Percentiles rank a stretch among this genome's conserved stretches.
Evolutionary conservation across 92 coral and sea anemone genomes (phyloP).

Genomic region (Montipora capitata): DNA sequence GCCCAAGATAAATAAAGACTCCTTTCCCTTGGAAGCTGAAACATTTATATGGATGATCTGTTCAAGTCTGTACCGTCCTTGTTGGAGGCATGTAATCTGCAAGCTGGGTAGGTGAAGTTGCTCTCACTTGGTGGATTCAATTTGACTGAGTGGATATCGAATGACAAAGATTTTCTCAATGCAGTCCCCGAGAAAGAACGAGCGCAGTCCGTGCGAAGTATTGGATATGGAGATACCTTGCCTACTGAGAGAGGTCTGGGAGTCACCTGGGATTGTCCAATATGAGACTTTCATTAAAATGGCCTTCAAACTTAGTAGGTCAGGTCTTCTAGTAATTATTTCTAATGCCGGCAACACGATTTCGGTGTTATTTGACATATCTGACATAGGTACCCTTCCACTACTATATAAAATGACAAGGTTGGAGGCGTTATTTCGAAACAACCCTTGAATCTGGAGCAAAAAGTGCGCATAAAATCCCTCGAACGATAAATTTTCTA

Average conservation of each 20-base stretch:
- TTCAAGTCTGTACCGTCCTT: conserved; percentile 13
- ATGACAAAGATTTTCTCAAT: conserved; percentile 23
- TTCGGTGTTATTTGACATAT: too few relatives aligned
- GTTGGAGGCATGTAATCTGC: conserved; percentile 15
- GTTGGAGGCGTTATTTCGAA: too few relatives aligned
- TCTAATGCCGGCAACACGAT: too few relatives aligned
- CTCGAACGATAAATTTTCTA: too few relatives aligned
- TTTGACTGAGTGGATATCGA: conserved; percentile 57
- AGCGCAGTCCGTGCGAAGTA: conserved; percentile 32
- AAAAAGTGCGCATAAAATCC: too few relatives aligned
- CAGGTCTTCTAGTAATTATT: too few relatives aligned
- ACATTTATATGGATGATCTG: conserved; percentile 56
- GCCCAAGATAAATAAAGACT: conserved; percentile 3
- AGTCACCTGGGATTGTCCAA: conserved; percentile 36
- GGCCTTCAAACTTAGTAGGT: too few relatives aligned
- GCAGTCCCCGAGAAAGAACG: conserved; percentile 39
- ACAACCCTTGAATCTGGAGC: too few relatives aligned
- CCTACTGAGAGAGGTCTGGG: conserved; percentile 55
- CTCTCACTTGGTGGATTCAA: conserved; percentile 33
- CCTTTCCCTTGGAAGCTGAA: conserved; percentile 39
- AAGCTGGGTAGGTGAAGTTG: conserved; percentile 6
- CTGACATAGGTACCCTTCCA: too few relatives aligned
- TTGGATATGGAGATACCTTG: conserved; percentile 6
- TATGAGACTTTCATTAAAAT: neutral
- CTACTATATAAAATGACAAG: too few relatives aligned